phyloP scores from a whole-genome alignment of 2,113 vertebrate species.

The Ginglymostoma cirratum region DNA sequence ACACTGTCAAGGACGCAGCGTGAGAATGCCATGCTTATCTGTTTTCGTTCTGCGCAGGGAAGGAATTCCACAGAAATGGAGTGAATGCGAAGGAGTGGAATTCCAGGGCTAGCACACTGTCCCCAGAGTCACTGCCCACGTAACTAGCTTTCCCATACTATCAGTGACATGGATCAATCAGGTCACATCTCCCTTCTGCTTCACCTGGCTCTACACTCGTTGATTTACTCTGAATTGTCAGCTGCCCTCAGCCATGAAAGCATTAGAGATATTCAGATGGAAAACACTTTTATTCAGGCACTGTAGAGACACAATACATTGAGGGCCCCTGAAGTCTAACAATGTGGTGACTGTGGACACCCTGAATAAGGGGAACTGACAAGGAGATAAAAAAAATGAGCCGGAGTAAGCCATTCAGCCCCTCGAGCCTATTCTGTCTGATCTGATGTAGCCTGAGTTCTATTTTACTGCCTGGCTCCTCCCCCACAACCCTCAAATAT shows the following conservation, averaged over 20 bases:
- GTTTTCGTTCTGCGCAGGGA: background rate
- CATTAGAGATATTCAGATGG: background rate
- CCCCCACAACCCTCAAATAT: too few species aligned
- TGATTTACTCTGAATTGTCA: background rate
- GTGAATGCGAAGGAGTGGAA: background rate
- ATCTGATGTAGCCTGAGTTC: too few species aligned
- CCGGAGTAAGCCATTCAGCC: too few species aligned
- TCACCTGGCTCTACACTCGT: background rate
- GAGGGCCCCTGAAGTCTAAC: background rate
- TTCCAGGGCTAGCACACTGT: background rate
- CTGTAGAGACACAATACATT: background rate
- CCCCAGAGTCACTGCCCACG: too few species aligned
- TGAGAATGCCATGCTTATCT: background rate
- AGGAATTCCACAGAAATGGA: conserved; percentile 11
- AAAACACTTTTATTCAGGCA: background rate
- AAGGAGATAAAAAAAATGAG: background rate
- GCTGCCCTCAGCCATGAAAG: background rate
- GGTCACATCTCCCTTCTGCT: background rate
- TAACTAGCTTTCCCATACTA: too few species aligned
- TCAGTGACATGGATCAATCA: background rate
- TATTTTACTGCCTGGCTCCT: too few species aligned
- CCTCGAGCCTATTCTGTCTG: too few species aligned
- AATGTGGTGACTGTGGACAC: background rate
- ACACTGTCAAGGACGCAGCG: background rate
- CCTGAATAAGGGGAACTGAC: background rate